phyloP scores from a whole-genome alignment of 2,888 invertebrate species.

The Perithous albicinctus region DNA sequence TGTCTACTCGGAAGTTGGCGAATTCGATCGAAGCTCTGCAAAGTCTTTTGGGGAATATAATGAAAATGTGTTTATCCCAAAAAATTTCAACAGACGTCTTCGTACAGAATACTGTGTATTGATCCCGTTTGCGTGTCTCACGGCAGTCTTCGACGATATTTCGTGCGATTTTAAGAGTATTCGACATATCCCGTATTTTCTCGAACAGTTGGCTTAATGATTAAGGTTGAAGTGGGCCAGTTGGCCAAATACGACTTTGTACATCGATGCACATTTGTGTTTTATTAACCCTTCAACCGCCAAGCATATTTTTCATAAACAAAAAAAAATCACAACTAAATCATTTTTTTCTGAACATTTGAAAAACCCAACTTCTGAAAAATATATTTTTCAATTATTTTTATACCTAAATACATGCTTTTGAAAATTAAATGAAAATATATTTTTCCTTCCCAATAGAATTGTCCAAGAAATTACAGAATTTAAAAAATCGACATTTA shows the following conservation, averaged over 20 bases:
- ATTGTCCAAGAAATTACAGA: no score
- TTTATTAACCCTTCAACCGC: no score
- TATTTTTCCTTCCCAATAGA: no score
- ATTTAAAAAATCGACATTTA: no score
- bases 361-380: no score
- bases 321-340: no score
- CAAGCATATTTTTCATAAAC: no score
- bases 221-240: slow-evolving; percentile 26
- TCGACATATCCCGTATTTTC: slow-evolving; percentile 40
- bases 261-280: slow-evolving; percentile 13
- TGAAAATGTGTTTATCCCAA: slow-evolving; percentile 5
- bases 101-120: slow-evolving; percentile 76
- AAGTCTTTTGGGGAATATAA: not conserved
- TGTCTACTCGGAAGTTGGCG: slow-evolving; percentile 27
- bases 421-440: no score
- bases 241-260: slow-evolving; percentile 18
- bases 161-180: slow-evolving; percentile 48
- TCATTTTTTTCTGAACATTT: no score
- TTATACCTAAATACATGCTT: no score
- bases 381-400: no score
- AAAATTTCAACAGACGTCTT: slow-evolving; percentile 47
- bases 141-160: slow-evolving; percentile 72
- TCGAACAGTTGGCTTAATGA: slow-evolving; percentile 50
- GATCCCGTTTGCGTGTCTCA: slow-evolving; percentile 78
- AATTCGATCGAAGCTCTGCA: slow-evolving; percentile 16